phyloP scores from a whole-genome alignment of 2,113 vertebrate species.

The Clarias magur region DNA sequence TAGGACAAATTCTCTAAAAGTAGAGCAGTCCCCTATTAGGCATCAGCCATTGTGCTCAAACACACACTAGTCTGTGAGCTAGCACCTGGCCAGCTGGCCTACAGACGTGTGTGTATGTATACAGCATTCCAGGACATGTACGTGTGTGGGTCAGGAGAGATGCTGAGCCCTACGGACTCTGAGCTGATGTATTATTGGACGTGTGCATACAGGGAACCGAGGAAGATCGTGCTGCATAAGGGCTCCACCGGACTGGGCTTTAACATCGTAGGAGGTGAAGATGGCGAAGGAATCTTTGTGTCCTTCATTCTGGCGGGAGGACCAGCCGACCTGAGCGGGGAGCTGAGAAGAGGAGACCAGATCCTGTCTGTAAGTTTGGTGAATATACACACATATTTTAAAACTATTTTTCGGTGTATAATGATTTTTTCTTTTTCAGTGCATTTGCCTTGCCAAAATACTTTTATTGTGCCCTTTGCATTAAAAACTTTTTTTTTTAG shows the following conservation, averaged over 20 bases:
- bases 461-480: neutral
- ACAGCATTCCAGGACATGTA: slow-evolving; percentile 19
- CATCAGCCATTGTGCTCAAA: slow-evolving; percentile 53
- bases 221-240: slow-evolving; percentile 93
- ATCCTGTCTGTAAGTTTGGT: slow-evolving; percentile 88
- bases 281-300: slow-evolving; percentile 96
- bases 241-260: slow-evolving; percentile 95
- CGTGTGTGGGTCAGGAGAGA: slow-evolving; percentile 51
- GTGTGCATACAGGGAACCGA: slow-evolving; percentile 88
- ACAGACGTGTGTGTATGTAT: slow-evolving; percentile 39
- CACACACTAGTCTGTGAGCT: slow-evolving; percentile 48
- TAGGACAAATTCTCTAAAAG: slow-evolving; percentile 70
- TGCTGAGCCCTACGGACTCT: slow-evolving; percentile 68
- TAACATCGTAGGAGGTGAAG: slow-evolving; percentile 96
- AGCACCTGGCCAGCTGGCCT: slow-evolving; percentile 33
- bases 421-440: neutral
- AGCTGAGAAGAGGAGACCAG: slow-evolving; percentile 92
- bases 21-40: slow-evolving; percentile 72
- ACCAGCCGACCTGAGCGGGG: slow-evolving; percentile 93
- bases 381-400: neutral
- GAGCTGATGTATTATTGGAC: slow-evolving; percentile 76
- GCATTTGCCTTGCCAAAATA: too few species aligned
- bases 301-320: slow-evolving; percentile 97
- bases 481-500: neutral
- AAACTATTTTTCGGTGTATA: neutral